Percentiles rank a stretch among this genome's conserved stretches.
Conservation (phyloP, 2,797 vertebrate genomes). For the Paguma larvata region DNA sequence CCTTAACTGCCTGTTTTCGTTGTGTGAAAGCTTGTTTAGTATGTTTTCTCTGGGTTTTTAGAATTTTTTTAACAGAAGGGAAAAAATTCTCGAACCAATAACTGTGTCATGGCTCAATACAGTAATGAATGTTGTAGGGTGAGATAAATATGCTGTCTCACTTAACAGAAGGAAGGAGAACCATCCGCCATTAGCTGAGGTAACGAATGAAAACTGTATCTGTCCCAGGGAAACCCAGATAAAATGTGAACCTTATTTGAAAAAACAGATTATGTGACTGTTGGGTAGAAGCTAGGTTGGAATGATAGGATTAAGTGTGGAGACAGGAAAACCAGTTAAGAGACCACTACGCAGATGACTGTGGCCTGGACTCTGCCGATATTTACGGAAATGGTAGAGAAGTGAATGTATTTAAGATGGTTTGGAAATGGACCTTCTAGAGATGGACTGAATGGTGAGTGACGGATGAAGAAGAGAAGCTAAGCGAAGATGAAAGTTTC, state of each 20-base stretch:
- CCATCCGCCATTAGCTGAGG: neutral
- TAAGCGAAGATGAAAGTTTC: neutral
- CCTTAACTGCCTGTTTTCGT: neutral
- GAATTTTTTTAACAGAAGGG: neutral
- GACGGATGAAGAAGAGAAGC: neutral
- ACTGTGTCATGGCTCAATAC: neutral
- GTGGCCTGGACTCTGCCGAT: neutral
- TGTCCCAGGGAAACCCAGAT: neutral
- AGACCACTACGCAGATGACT: neutral
- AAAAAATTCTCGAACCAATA: neutral
- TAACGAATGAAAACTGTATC: conserved; percentile 5
- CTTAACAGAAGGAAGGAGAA: neutral
- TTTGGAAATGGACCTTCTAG: neutral
- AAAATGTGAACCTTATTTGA: neutral
- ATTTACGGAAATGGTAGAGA: neutral
- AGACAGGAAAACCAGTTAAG: neutral
- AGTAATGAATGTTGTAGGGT: neutral
- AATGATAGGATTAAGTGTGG: neutral
- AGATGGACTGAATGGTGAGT: neutral
- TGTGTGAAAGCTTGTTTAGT: neutral
- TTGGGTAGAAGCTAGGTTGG: neutral
- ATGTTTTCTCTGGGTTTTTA: neutral
- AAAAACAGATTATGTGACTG: neutral
- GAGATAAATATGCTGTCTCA: neutral
- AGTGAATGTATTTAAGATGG: neutral